These are phyloP conservation scores for Nemapogon koenigi DNA, from an alignment of 2,888 invertebrate species.

Conservation along the genomic window DNA sequence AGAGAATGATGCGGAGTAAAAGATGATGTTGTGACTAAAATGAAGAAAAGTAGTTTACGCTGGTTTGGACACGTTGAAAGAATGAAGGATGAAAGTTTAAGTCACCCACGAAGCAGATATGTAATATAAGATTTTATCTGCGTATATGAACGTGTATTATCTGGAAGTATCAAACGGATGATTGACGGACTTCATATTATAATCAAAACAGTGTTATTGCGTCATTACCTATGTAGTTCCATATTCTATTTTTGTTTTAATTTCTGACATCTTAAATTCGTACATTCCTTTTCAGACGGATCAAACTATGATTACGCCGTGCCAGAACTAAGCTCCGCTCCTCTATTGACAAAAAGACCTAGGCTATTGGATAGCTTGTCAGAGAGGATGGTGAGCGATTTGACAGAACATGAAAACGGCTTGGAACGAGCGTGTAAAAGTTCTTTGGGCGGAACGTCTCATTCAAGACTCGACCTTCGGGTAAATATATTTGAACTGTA, in stretches of 20 bases:
- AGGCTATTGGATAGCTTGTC: conserved; percentile 27
- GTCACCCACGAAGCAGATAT: too few species aligned
- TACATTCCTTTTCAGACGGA: conserved; percentile 56
- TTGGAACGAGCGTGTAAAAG: conserved; percentile 11
- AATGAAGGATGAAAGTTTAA: too few species aligned
- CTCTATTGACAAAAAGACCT: conserved; percentile 60
- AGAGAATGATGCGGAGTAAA: too few species aligned
- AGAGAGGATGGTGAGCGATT: conserved; percentile 19
- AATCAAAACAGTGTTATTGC: neutral
- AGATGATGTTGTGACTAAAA: too few species aligned
- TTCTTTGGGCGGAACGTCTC: conserved; percentile 29
- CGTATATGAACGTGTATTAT: too few species aligned
- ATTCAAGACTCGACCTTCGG: conserved; percentile 33
- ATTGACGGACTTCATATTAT: too few species aligned
- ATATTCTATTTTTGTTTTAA: neutral
- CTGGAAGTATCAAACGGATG: too few species aligned
- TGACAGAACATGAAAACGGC: conserved; percentile 1
- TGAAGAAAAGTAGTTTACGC: too few species aligned
- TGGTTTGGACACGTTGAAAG: too few species aligned
- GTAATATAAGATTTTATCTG: too few species aligned
- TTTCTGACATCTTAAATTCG: neutral
- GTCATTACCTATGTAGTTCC: neutral
- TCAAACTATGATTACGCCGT: conserved; percentile 79
- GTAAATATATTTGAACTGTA: conserved; percentile 25
- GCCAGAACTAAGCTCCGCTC: conserved; percentile 75